These are phyloP conservation scores for Dryobota labecula DNA, from an alignment of 2,888 invertebrate species.

Conservation along the genomic window DNA sequence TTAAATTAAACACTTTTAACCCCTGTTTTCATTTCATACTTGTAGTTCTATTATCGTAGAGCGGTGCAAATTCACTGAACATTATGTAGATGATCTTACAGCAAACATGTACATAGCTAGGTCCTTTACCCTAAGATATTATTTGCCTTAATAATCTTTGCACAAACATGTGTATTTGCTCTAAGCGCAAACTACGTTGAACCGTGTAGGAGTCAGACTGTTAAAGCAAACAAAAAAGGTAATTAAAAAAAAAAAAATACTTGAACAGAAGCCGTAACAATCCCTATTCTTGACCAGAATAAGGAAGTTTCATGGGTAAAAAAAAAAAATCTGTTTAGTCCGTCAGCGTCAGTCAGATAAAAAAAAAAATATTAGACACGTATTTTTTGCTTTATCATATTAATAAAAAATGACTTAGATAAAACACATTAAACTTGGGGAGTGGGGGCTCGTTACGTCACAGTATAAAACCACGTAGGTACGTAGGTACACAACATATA, in stretches of 20 bases:
- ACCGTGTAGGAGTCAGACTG: conserved; percentile 31
- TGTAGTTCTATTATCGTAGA: conserved; percentile 14
- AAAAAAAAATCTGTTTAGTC: no score
- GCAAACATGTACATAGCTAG: conserved; percentile 33
- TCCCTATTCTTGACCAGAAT: neutral
- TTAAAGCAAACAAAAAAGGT: conserved; percentile 34
- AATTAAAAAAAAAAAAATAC: conserved; percentile 44
- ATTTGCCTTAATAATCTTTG: conserved; percentile 46
- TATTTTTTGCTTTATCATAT: no score
- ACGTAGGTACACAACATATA: no score
- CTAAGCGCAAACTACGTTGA: conserved; percentile 49
- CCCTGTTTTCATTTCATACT: conserved; percentile 15
- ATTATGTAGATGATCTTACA: conserved; percentile 13
- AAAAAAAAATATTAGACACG: no score
- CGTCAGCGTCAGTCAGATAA: no score
- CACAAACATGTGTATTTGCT: conserved; percentile 28
- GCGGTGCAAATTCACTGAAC: conserved; percentile 10
- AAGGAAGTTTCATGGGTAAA: no score
- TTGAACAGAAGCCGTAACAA: conserved; percentile 4
- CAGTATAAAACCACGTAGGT: no score
- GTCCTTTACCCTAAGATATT: conserved; percentile 45
- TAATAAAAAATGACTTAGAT: no score
- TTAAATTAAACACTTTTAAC: conserved; percentile 18
- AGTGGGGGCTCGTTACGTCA: no score
- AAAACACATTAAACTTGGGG: no score